phyloP scores from a whole-genome alignment of 2,888 invertebrate species.

The Eudasyphora cyanicolor region DNA sequence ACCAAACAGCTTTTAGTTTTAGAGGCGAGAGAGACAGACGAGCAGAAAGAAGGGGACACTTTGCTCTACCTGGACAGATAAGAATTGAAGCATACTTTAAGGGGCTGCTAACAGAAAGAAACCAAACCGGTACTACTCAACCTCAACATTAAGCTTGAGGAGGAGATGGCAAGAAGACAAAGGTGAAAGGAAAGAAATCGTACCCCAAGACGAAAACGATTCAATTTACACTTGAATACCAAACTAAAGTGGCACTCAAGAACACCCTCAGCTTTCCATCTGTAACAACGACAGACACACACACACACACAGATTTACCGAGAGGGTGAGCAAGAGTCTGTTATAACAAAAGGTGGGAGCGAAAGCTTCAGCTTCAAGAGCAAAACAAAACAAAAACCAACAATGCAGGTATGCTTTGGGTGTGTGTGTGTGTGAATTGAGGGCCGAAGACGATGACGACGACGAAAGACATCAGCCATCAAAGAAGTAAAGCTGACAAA shows the following conservation, averaged over 20 bases:
- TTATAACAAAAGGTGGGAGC: not conserved
- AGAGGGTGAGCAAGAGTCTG: not conserved
- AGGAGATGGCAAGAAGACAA: not conserved
- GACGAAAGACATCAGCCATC: no score
- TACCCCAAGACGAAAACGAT: constrained; percentile 52
- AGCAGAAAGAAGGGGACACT: constrained; percentile 11
- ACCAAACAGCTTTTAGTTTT: constrained; percentile 38
- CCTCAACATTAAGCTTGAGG: not conserved
- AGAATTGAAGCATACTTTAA: constrained; percentile 49
- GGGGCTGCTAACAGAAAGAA: constrained; percentile 29
- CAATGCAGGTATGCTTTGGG: not conserved
- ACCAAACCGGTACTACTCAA: not conserved
- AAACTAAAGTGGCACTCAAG: constrained; percentile 61
- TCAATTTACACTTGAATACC: constrained; percentile 65
- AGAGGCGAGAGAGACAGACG: constrained; percentile 6
- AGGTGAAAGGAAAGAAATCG: not conserved
- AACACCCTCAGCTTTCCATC: constrained; percentile 1
- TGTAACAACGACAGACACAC: not conserved
- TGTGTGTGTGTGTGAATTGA: not conserved
- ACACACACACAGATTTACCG: no score
- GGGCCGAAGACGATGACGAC: not conserved
- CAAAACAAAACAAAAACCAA: constrained; percentile 1
- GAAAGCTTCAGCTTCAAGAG: not conserved
- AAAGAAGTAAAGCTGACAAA: constrained; percentile 7
- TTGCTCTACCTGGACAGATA: constrained; percentile 10